These are phyloP conservation scores for Cylindroiulus punctatus DNA, from an alignment of 2,888 invertebrate genomes.

Conservation along the genomic window DNA sequence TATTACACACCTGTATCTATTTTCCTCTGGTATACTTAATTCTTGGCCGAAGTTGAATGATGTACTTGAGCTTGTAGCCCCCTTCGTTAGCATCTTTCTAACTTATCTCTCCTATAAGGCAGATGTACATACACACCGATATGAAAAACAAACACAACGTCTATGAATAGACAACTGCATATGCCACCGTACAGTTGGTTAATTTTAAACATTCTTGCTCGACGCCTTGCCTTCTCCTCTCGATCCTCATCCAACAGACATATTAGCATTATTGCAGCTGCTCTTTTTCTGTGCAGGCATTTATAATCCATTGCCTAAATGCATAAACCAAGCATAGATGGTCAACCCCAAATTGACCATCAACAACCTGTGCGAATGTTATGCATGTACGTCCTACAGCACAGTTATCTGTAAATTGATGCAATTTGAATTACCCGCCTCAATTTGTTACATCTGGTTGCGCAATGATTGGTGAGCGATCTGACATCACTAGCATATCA, in stretches of 20 bases:
- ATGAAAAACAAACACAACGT: neutral
- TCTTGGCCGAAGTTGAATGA: slow-evolving; percentile 6
- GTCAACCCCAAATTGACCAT: too few relatives aligned
- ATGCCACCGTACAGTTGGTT: too few relatives aligned
- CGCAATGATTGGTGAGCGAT: too few relatives aligned
- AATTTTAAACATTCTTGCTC: neutral
- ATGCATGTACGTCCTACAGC: too few relatives aligned
- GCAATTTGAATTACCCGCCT: too few relatives aligned
- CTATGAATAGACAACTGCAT: too few relatives aligned
- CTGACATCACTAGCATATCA: too few relatives aligned
- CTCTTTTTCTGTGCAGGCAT: neutral
- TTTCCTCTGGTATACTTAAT: neutral
- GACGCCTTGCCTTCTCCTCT: neutral
- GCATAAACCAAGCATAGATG: too few relatives aligned
- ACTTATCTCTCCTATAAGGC: neutral
- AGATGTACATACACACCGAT: too few relatives aligned
- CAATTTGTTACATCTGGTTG: too few relatives aligned
- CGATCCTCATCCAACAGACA: neutral
- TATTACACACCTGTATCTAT: neutral
- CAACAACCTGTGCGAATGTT: too few relatives aligned
- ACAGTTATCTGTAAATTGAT: too few relatives aligned
- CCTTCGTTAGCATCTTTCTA: neutral
- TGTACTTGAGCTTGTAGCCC: neutral
- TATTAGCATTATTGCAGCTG: slow-evolving; percentile 4
- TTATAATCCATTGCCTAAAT: neutral